Percentiles rank a stretch among this genome's conserved stretches.
Evolutionary conservation across 2,113 vertebrate genomes (phyloP).

Genomic region (Balaeniceps rex): DNA sequence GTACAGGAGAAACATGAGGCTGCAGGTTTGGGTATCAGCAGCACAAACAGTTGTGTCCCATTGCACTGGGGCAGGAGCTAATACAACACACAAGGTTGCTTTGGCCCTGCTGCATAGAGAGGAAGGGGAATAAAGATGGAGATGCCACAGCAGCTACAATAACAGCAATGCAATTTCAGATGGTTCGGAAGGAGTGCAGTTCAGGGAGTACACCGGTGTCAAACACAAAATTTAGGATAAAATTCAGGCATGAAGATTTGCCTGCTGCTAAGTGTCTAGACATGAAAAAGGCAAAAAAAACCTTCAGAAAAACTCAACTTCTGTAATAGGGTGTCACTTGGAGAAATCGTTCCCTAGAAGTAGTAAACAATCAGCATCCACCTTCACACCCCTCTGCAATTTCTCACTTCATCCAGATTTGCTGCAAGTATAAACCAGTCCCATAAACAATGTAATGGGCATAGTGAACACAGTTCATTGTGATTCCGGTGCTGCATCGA

Average conservation of each 20-base stretch:
- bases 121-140: background rate
- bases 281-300: background rate
- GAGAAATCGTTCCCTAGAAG: background rate
- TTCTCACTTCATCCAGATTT: background rate
- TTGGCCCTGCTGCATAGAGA: background rate
- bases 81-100: background rate
- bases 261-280: background rate
- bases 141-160: background rate
- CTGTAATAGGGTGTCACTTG: background rate
- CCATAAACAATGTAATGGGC: background rate
- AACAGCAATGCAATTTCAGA: background rate
- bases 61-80: background rate
- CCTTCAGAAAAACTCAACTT: background rate
- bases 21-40: background rate
- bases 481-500: background rate
- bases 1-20: background rate
- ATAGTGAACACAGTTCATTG: background rate
- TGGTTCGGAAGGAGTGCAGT: background rate
- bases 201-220: background rate
- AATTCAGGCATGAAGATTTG: background rate
- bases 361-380: background rate
- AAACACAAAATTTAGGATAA: background rate
- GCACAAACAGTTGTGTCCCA: background rate
- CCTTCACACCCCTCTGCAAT: background rate
- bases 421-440: background rate